A percentile compares a stretch with the other conserved stretches of the same genome.
These are phyloP conservation scores for Phaedon cochleariae DNA, from an alignment of 2,888 invertebrate genomes.

Conservation along the genomic window DNA sequence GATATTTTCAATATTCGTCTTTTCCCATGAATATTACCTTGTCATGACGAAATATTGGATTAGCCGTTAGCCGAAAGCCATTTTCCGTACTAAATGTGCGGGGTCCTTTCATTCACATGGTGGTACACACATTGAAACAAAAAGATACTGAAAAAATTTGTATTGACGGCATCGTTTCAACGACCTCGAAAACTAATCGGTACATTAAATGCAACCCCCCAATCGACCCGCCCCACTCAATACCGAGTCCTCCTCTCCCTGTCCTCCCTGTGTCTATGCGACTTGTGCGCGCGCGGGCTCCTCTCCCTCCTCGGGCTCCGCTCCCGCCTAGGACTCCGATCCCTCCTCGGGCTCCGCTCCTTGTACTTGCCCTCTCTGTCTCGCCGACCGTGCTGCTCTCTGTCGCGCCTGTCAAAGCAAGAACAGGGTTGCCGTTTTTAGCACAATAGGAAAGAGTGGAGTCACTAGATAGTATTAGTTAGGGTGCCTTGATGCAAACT, in stretches of 20 bases:
- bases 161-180: not conserved
- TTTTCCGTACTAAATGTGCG: no score
- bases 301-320: conserved; percentile 30
- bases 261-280: conserved; percentile 45
- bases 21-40: no score
- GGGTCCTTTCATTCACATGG: no score
- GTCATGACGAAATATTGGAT: no score
- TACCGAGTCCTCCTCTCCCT: conserved; percentile 25
- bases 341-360: conserved; percentile 35
- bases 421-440: no score
- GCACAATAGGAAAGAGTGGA: no score
- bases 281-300: conserved; percentile 17
- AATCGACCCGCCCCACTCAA: not conserved
- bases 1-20: no score
- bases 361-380: conserved; percentile 45
- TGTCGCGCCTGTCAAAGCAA: not conserved
- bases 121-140: no score
- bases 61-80: no score
- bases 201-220: not conserved
- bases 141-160: not conserved
- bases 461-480: no score
- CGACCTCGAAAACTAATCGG: not conserved
- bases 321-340: conserved; percentile 55
- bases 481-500: no score
- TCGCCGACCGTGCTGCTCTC: conserved; percentile 27